These are phyloP conservation scores for Macrochelys suwanniensis DNA, from an alignment of 2,797 vertebrate genomes.

Conservation along the genomic window DNA sequence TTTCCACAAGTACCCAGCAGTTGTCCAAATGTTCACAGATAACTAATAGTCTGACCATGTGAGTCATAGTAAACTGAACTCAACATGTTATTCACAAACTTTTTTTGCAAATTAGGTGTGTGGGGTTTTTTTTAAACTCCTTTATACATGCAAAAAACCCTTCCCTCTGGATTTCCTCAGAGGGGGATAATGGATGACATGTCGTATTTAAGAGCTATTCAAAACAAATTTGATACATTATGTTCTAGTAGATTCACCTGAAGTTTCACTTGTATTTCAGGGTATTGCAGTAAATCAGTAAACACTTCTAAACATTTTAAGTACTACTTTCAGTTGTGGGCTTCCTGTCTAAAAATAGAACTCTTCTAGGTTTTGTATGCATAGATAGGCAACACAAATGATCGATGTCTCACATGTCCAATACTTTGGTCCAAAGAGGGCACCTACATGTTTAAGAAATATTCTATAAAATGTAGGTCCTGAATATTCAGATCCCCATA, in stretches of 20 bases:
- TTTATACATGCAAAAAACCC: too few relatives aligned
- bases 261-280: constrained; percentile 5
- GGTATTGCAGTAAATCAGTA: background rate
- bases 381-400: background rate
- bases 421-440: background rate
- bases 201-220: background rate
- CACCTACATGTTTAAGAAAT: background rate
- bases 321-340: background rate
- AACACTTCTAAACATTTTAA: background rate
- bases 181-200: background rate
- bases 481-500: background rate
- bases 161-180: background rate
- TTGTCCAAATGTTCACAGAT: background rate
- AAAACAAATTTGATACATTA: background rate
- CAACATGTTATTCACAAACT: background rate
- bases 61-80: background rate
- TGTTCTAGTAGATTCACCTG: constrained; percentile 1
- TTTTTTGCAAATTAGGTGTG: background rate
- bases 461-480: too few relatives aligned
- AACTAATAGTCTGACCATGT: background rate
- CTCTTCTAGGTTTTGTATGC: background rate
- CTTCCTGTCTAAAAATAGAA: background rate
- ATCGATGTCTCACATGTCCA: background rate
- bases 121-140: too few relatives aligned
- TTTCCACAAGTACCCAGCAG: background rate